These are phyloP conservation scores for Paradisaea rubra DNA, from an alignment of 2,113 vertebrate species.

Conservation along the genomic window DNA sequence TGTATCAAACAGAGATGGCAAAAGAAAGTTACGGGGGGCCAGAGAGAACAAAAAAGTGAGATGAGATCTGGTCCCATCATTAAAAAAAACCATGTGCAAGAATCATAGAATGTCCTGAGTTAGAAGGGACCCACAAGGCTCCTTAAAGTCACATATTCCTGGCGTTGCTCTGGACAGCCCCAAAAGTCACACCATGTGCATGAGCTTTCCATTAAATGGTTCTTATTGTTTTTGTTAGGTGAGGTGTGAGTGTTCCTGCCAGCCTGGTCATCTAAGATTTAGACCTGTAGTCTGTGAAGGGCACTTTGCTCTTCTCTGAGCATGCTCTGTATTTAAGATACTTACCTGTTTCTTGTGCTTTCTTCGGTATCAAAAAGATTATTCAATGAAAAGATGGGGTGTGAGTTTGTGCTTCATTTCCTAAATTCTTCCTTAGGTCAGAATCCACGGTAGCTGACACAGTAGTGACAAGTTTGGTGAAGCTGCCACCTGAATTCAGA, in stretches of 20 bases:
- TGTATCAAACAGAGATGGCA: background rate
- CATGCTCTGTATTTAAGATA: background rate
- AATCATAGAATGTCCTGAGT: background rate
- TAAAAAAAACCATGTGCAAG: background rate
- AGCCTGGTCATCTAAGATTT: background rate
- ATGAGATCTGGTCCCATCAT: background rate
- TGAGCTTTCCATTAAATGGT: background rate
- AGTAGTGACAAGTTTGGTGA: background rate
- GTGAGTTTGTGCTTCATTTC: background rate
- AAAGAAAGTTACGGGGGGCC: accelerated
- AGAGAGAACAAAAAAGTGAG: background rate
- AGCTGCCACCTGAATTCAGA: background rate
- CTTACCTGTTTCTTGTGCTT: background rate
- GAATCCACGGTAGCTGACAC: background rate
- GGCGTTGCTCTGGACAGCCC: background rate
- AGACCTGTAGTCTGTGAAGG: accelerated
- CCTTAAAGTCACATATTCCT: too few relatives aligned
- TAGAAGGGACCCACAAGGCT: background rate
- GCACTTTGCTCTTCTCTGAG: background rate
- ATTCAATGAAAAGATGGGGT: background rate
- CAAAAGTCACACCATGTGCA: background rate
- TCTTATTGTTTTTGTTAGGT: background rate
- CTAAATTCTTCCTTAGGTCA: background rate
- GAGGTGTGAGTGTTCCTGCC: background rate
- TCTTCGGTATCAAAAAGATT: background rate